Conservation (phyloP, 2,888 invertebrate species). For the Heteropelma amictum region DNA sequence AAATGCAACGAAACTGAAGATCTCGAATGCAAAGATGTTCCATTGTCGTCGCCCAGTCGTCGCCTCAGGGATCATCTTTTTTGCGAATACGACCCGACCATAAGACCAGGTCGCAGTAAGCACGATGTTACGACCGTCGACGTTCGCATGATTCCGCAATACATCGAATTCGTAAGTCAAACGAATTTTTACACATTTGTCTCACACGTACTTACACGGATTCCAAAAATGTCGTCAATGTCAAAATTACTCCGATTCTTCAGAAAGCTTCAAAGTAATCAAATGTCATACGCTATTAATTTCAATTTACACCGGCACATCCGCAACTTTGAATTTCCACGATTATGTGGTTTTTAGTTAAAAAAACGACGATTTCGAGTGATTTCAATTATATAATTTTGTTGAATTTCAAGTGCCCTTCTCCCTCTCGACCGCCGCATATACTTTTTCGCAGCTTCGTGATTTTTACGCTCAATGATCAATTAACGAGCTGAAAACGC, state of each 20-base stretch:
- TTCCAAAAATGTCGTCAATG: neutral
- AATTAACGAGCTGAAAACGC: neutral
- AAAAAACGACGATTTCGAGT: neutral
- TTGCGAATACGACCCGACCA: constrained; percentile 80
- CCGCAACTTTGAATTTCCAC: neutral
- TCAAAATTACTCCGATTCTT: neutral
- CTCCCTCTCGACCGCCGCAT: too few species aligned
- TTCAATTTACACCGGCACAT: too few species aligned
- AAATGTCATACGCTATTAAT: neutral
- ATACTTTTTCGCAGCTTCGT: neutral
- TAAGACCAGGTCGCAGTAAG: constrained; percentile 81
- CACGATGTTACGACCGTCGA: constrained; percentile 79
- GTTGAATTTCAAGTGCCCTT: too few species aligned
- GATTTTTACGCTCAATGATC: neutral
- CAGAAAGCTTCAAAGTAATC: neutral
- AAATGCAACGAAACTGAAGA: constrained; percentile 12
- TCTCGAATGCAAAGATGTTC: constrained; percentile 62
- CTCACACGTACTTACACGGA: neutral
- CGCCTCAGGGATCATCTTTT: constrained; percentile 80
- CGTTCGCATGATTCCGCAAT: constrained; percentile 81
- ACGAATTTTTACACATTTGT: neutral
- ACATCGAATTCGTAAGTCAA: constrained; percentile 77
- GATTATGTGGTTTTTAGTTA: neutral
- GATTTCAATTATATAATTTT: too few species aligned
- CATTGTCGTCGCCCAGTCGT: constrained; percentile 56